Evolutionary conservation across 2,797 vertebrate species (phyloP).

Genomic region (Margarornis squamiger): DNA sequence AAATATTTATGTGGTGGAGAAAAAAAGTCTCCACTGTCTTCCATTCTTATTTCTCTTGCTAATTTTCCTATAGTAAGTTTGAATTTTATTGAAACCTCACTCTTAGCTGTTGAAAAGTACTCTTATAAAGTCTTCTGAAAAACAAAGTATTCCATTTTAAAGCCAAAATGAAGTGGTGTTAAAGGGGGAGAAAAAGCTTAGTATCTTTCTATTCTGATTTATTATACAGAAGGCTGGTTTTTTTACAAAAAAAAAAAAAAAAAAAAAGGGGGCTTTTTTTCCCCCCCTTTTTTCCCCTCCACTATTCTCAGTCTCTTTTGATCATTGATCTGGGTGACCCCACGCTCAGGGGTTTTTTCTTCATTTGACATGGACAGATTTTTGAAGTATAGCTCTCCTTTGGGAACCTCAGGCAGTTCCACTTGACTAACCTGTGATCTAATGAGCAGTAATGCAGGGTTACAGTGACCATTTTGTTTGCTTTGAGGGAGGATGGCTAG

Average conservation of each 20-base stretch:
- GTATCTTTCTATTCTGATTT: constrained; percentile 69
- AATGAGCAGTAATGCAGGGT: constrained; percentile 79
- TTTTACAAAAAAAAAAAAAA: constrained; percentile 48
- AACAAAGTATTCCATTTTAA: constrained; percentile 50
- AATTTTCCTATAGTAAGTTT: neutral
- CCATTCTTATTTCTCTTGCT: neutral
- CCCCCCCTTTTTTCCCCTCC: neutral
- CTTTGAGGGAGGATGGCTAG: constrained; percentile 76
- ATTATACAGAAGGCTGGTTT: constrained; percentile 66
- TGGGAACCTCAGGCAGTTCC: constrained; percentile 82
- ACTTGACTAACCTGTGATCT: constrained; percentile 84
- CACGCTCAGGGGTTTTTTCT: constrained; percentile 82
- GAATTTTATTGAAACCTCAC: neutral
- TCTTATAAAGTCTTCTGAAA: neutral
- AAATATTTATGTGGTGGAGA: neutral
- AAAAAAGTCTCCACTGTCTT: neutral
- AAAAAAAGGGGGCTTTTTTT: neutral
- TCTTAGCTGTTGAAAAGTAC: neutral
- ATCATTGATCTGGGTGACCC: constrained; percentile 94
- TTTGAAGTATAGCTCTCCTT: constrained; percentile 84
- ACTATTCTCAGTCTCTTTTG: constrained; percentile 83
- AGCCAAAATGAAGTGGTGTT: constrained; percentile 22
- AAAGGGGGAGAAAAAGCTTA: neutral
- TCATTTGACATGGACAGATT: constrained; percentile 88
- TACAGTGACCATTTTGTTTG: constrained; percentile 80